Percentiles rank a stretch among this genome's conserved stretches.
Conservation (phyloP, 2,797 vertebrate species). For the Dendrocincla tyrannina region DNA sequence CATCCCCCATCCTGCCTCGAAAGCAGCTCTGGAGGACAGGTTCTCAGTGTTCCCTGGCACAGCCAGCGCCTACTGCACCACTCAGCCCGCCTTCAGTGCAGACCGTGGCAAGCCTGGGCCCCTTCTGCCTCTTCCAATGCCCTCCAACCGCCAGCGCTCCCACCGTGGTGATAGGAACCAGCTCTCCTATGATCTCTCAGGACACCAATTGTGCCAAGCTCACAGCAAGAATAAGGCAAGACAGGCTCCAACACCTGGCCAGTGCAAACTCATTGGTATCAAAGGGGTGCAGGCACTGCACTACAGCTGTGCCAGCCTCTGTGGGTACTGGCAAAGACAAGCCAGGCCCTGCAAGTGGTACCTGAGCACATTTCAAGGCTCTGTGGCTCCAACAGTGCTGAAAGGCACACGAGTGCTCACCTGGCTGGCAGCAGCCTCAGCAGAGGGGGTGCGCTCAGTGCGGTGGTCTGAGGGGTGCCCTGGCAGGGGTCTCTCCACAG, state of each 20-base stretch:
- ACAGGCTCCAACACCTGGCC: not conserved
- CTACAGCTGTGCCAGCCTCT: not conserved
- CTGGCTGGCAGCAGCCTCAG: constrained; percentile 90
- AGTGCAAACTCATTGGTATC: accelerated
- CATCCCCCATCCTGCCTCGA: not conserved
- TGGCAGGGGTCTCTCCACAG: constrained; percentile 90
- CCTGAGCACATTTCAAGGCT: not conserved
- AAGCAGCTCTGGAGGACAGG: accelerated
- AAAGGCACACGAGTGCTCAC: constrained; percentile 77
- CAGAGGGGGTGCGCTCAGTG: constrained; percentile 77
- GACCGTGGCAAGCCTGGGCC: accelerated
- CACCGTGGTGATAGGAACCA: not conserved
- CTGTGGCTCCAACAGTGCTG: not conserved
- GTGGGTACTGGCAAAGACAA: accelerated
- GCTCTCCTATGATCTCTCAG: not conserved
- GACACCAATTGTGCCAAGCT: not conserved
- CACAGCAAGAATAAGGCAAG: not conserved
- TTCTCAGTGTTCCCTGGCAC: not conserved
- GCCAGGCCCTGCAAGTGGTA: not conserved
- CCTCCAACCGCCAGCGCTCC: not conserved
- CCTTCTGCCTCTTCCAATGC: not conserved
- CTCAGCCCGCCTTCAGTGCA: not conserved
- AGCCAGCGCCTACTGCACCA: not conserved
- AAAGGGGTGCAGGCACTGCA: not conserved
- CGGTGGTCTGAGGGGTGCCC: constrained; percentile 77